Base-by-base conservation (phyloP, 1,140 invertebrate species). In the Paralvinella palmiformis region DNA sequence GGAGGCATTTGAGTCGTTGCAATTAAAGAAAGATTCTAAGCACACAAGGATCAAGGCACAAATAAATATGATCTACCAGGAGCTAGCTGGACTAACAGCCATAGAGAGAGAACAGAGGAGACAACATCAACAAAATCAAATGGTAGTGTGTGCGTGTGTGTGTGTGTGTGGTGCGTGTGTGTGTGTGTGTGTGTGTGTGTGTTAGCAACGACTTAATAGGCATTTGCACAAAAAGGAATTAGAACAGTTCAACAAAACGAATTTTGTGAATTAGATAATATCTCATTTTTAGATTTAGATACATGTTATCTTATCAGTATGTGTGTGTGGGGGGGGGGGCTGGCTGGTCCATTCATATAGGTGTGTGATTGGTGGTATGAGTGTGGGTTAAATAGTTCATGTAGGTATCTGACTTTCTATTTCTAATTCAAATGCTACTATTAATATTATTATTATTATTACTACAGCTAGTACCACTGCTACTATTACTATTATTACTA, bases 101-200 rank as follows among this genome's bases (percentile, higher is more conserved):
- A 85, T 91, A 62, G 91, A 92, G 82, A 80, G 91, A 50, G 86
- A 90, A 66, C 85, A 85, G 66, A 86, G 84, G 68, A 87, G 86
- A 71, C 78, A 88, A 27, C 80, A 88, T 70, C 81, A 88, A 32
- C 82, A 86, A 67, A 85, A 88, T 69, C 87, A 89, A 75, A 68
- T 72, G 69, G 77, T 79, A 32, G 17, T 24, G 17, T 32, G 44
- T 53, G 5, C 17, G 24, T 60, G 17, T 6, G 24, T 48, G 17
- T 24, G 27, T 7, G 27, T 24, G 15, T 22, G 27, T 29, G 31
- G n/a, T 27, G 48, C 48, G 31, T 10, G 31, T 52, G 48, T 52
- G 4, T 52, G 10, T 20, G n/a, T 52, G n/a, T n/a, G n/a, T n/a
- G n/a, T n/a, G n/a, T n/a, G n/a, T n/a, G n/a, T n/a, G n/a, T n/a